Conservation (phyloP, 2,113 vertebrate genomes). For the human (Homo sapiens) region DNA sequence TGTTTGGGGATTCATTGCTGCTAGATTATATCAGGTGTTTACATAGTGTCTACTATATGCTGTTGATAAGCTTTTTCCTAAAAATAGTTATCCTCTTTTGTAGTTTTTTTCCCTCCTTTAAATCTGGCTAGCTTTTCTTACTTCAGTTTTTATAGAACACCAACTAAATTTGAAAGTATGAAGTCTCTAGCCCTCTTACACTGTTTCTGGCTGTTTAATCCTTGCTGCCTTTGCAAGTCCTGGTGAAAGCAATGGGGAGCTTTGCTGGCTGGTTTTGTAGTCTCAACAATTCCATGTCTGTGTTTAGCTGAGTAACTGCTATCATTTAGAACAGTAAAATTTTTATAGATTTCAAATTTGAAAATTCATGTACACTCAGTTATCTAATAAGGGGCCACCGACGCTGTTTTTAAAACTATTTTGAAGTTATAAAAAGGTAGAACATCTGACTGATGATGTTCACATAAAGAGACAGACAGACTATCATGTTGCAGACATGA, state of each 20-base stretch:
- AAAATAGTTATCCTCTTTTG: not conserved
- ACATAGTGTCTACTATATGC: slow-evolving; percentile 33
- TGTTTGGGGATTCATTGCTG: slow-evolving; percentile 49
- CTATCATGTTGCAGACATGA: slow-evolving; percentile 9
- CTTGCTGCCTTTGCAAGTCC: not conserved
- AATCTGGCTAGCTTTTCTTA: slow-evolving; percentile 25
- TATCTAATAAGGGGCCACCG: slow-evolving; percentile 36
- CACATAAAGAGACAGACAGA: not conserved
- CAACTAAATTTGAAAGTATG: slow-evolving; percentile 21
- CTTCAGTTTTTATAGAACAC: not conserved
- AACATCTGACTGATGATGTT: not conserved
- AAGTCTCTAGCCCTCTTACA: not conserved
- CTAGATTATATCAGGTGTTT: slow-evolving; percentile 45
- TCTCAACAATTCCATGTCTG: not conserved
- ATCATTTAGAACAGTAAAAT: slow-evolving; percentile 3
- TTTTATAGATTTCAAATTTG: slow-evolving; percentile 50
- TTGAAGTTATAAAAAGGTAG: slow-evolving; percentile 35
- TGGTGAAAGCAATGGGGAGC: not conserved
- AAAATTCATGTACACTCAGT: not conserved
- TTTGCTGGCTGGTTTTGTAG: not conserved
- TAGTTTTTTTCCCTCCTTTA: not conserved
- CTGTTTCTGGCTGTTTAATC: not conserved
- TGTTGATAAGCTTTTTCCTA: slow-evolving; percentile 42
- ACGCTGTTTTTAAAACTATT: slow-evolving; percentile 53
- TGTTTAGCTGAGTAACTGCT: slow-evolving; percentile 41